These are phyloP conservation scores for Apeira syringaria DNA, from an alignment of 2,888 invertebrate species.

Conservation along the genomic window DNA sequence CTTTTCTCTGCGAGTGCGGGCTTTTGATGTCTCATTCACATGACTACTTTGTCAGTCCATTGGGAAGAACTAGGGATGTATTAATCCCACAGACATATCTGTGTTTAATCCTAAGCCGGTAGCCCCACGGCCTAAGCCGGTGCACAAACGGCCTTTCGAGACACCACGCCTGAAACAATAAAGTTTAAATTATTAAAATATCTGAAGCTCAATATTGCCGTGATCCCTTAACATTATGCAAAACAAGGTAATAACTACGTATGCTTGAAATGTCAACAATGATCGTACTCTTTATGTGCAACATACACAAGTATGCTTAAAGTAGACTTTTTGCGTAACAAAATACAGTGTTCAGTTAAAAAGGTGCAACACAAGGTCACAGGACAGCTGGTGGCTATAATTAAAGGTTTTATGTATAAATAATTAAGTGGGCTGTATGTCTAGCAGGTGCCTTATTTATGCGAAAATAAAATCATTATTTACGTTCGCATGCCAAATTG, in stretches of 20 bases:
- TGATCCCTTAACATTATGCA: constrained; percentile 40
- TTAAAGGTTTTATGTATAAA: constrained; percentile 82
- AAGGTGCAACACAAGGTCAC: constrained; percentile 77
- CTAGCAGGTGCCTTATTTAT: constrained; percentile 72
- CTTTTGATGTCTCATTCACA: too few relatives aligned
- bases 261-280: constrained; percentile 56
- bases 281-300: constrained; percentile 48
- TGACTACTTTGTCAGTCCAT: too few relatives aligned
- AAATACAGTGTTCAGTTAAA: constrained; percentile 66
- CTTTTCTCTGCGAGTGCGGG: too few relatives aligned
- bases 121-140: too few relatives aligned
- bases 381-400: constrained; percentile 72
- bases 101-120: too few relatives aligned
- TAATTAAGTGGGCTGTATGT: constrained; percentile 72
- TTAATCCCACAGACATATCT: too few relatives aligned
- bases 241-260: constrained; percentile 46
- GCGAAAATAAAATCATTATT: constrained; percentile 77
- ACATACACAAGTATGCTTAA: constrained; percentile 54
- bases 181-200: too few relatives aligned
- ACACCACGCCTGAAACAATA: too few relatives aligned
- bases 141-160: too few relatives aligned
- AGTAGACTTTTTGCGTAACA: constrained; percentile 72
- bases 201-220: not conserved
- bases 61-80: too few relatives aligned
- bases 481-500: constrained; percentile 72